phyloP scores from a whole-genome alignment of 2,888 invertebrate species.

The Odontocerum albicorne region DNA sequence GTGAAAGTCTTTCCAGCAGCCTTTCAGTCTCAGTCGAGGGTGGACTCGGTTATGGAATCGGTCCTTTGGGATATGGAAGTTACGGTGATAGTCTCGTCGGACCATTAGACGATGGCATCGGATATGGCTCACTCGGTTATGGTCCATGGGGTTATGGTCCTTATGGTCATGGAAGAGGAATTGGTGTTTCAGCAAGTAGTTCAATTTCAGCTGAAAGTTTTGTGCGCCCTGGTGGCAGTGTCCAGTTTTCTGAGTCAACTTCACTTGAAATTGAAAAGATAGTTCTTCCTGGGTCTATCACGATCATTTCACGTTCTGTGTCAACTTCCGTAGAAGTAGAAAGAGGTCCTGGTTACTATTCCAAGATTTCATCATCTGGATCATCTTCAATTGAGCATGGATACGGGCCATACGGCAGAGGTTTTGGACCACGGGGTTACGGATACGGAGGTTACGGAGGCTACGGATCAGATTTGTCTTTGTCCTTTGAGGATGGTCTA shows the following conservation, averaged over 20 bases:
- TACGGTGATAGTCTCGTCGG: no score
- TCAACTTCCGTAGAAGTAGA: slow-evolving; percentile 16
- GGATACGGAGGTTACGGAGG: slow-evolving; percentile 2
- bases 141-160: slow-evolving; percentile 9
- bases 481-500: neutral
- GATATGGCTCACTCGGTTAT: slow-evolving; percentile 5
- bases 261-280: slow-evolving; percentile 10
- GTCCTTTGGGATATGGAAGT: no score
- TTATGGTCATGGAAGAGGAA: slow-evolving; percentile 5
- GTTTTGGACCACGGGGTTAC: slow-evolving; percentile 9
- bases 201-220: slow-evolving; percentile 3
- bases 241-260: neutral
- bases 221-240: neutral
- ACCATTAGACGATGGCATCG: neutral
- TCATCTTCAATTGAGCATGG: slow-evolving; percentile 6
- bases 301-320: neutral
- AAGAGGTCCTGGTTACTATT: slow-evolving; percentile 1
- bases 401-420: no score
- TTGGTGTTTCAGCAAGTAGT: neutral
- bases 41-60: no score
- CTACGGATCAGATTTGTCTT: neutral
- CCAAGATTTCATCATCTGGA: neutral
- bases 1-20: neutral
- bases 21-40: slow-evolving; percentile 1
- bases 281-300: neutral